These are phyloP conservation scores for Suillia variegata DNA, from an alignment of 2,888 invertebrate species.

Conservation along the genomic window DNA sequence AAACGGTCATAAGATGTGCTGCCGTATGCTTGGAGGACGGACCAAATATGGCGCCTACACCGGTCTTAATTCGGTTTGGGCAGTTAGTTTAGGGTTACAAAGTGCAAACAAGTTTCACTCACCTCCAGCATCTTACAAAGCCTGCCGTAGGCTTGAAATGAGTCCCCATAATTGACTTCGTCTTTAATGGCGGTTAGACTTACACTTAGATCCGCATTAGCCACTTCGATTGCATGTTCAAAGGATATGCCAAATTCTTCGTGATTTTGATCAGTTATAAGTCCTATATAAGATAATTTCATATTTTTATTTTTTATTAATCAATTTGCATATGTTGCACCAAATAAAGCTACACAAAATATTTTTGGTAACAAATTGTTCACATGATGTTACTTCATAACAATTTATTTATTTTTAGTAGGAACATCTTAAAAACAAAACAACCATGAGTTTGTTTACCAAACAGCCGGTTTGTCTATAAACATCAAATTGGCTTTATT, in stretches of 20 bases:
- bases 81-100: not conserved
- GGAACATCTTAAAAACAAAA: not conserved
- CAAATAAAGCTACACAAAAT: no score
- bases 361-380: not conserved
- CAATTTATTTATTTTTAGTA: not conserved
- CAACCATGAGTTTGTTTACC: constrained; percentile 37
- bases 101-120: not conserved
- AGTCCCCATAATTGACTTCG: constrained; percentile 64
- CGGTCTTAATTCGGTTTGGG: constrained; percentile 60
- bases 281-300: constrained; percentile 39
- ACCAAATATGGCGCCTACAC: constrained; percentile 83
- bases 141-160: constrained; percentile 64
- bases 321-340: no score
- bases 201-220: constrained; percentile 44
- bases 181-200: constrained; percentile 42
- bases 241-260: constrained; percentile 51
- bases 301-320: no score
- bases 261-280: constrained; percentile 51
- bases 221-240: constrained; percentile 52
- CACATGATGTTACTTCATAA: not conserved
- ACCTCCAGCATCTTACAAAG: constrained; percentile 66
- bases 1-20: constrained; percentile 80
- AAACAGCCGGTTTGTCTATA: constrained; percentile 16
- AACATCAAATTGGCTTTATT: constrained; percentile 44
- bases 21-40: constrained; percentile 73